Evolutionary conservation across 2,113 vertebrate species (phyloP).

Genomic region (Urocynchramus pylzowi): DNA sequence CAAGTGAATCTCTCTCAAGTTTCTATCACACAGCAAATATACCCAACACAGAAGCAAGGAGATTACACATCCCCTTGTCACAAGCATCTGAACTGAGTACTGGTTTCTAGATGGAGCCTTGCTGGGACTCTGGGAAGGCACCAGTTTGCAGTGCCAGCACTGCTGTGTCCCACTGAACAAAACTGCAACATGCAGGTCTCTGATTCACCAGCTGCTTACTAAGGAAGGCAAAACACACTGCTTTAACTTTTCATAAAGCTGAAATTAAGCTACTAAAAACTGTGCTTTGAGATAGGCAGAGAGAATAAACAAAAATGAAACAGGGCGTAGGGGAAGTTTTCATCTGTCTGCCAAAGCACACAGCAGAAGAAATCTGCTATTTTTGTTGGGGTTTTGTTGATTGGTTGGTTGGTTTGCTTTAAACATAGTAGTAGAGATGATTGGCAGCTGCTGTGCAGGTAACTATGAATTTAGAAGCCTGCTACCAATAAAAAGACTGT

Average conservation of each 20-base stretch:
- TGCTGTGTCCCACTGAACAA: neutral
- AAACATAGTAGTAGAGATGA: neutral
- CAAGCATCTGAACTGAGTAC: neutral
- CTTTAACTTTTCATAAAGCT: neutral
- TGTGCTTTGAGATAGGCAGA: neutral
- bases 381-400: neutral
- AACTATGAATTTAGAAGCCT: neutral
- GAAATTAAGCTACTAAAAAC: neutral
- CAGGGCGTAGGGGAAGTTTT: neutral
- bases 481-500: slow-evolving; percentile 5
- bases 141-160: neutral
- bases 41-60: neutral
- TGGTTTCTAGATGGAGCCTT: neutral
- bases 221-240: neutral
- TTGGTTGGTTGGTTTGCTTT: neutral
- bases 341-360: neutral
- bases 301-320: neutral
- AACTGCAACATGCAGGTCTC: neutral
- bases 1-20: neutral
- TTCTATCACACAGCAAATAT: neutral
- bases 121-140: neutral
- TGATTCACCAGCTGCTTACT: neutral
- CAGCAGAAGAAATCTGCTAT: neutral
- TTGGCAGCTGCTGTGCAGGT: neutral
- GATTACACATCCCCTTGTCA: neutral